Conservation (phyloP, 2,797 vertebrate species). For the Champsocephalus esox region DNA sequence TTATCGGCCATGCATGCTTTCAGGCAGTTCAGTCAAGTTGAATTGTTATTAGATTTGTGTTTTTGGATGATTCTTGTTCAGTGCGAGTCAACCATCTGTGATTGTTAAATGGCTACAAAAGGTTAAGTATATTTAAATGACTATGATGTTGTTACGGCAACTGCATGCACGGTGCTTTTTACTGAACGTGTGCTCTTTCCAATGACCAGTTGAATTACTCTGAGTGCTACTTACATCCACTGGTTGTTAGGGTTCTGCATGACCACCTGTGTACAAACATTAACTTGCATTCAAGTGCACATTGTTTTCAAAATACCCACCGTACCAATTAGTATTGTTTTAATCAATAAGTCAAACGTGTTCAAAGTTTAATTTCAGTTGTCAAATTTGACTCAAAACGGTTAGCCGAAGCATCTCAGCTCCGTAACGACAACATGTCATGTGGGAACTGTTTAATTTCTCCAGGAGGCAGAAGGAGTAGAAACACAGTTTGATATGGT, state of each 20-base stretch:
- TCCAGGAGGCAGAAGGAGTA: too few relatives aligned
- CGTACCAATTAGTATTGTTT: background rate
- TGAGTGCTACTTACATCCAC: conserved; percentile 14
- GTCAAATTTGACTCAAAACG: background rate
- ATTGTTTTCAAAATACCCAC: background rate
- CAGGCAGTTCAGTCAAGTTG: conserved; percentile 22
- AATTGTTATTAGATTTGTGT: conserved; percentile 25
- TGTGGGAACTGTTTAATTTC: too few relatives aligned
- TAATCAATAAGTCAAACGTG: background rate
- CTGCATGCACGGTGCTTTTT: conserved; percentile 53
- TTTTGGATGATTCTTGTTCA: conserved; percentile 17
- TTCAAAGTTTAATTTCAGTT: background rate
- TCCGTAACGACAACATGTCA: too few relatives aligned
- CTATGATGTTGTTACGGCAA: conserved; percentile 49
- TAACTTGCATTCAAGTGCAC: too few relatives aligned
- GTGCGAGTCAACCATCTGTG: conserved; percentile 41
- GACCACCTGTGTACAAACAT: too few relatives aligned
- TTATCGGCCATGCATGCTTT: conserved; percentile 14
- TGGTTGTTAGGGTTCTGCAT: background rate
- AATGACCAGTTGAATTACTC: conserved; percentile 13
- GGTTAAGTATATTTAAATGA: conserved; percentile 35
- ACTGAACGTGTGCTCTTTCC: conserved; percentile 22
- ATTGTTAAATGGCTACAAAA: conserved; percentile 30
- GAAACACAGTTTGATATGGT: background rate
- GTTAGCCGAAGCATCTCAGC: background rate